Base-by-base conservation (phyloP, 2,797 vertebrate genomes). In the Argentina silus region DNA sequence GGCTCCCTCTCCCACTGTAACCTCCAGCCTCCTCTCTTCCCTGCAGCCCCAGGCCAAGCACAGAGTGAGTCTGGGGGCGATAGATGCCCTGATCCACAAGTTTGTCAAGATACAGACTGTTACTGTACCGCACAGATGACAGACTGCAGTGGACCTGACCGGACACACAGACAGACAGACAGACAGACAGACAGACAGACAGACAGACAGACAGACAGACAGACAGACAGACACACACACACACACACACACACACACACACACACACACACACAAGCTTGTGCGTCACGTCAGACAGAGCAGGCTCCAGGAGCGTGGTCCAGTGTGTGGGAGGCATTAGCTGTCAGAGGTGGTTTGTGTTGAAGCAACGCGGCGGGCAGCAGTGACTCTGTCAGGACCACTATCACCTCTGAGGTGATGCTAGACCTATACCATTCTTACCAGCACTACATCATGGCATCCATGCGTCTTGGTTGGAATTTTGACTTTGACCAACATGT, bases 51-150 rank as follows among this genome's bases (percentile, higher is more conserved):
- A 91, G 61, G 84, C 87, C 4, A 79, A 91, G 50, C 86, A 94
- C 72, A 89, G 88, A 57, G 91, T 98, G 60, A 95, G 96, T 80
- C 93, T 98, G 64, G 97, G 98, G 0, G 92, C 86, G 50, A 97
- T 95, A 0, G 94, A 95, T 23, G 97, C 95, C 15, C 93, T 98
- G 60, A 94, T 98, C 57, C 90, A 92, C 86, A 96, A 93, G 75
- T 98, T 95, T 76, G 93, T 91, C 71, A 99, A 98, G 87, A 83
- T 51, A 55, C 45, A 73, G 44, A n/a, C 43, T 81, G 68, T 86
- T 66, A 19, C 42, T 48, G 27, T 36, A n/a, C 44, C 53, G 55
- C 60, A 17, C 59, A 27, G 21, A 47, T 48, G 4, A 59, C 42
- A 27, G 15, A 36, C 27, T 36, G 27, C 51, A 2, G 36, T 50